These are phyloP conservation scores for Turnix velox DNA, from an alignment of 2,113 vertebrate species.

Conservation along the genomic window DNA sequence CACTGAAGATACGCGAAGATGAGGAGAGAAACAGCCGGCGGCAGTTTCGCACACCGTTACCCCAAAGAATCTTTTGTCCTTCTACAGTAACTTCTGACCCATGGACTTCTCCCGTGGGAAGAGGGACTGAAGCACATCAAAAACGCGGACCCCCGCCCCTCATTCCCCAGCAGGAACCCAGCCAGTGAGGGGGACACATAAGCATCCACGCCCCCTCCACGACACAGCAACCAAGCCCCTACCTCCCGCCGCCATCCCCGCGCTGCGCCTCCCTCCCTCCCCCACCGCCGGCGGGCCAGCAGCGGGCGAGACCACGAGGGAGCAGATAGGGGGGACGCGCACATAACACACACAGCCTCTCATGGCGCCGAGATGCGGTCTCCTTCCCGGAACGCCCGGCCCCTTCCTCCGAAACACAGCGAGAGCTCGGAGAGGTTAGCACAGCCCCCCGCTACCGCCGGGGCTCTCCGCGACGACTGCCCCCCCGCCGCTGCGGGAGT, in stretches of 20 bases:
- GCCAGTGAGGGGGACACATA: accelerated
- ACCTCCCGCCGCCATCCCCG: not conserved
- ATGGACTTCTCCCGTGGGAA: accelerated
- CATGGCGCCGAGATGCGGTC: not conserved
- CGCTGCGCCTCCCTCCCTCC: not conserved
- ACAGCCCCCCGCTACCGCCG: not conserved
- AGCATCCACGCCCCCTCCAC: not conserved
- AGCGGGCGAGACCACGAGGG: not conserved
- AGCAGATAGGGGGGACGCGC: too few species aligned
- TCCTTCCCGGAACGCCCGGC: not conserved
- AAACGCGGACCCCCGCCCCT: accelerated
- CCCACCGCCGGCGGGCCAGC: not conserved
- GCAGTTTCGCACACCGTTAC: not conserved
- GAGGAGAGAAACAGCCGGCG: not conserved
- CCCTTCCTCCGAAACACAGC: not conserved
- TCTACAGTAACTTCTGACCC: not conserved
- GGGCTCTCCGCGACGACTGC: not conserved
- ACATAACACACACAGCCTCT: not conserved
- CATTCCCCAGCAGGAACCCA: not conserved
- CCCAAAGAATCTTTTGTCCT: not conserved
- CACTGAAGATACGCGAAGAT: not conserved
- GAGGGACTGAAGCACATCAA: not conserved
- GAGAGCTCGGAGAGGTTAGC: not conserved
- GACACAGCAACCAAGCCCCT: not conserved
- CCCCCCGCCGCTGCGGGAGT: not conserved